These are phyloP conservation scores for Pasiphila rectangulata DNA, from an alignment of 2,888 invertebrate genomes.

Conservation along the genomic window DNA sequence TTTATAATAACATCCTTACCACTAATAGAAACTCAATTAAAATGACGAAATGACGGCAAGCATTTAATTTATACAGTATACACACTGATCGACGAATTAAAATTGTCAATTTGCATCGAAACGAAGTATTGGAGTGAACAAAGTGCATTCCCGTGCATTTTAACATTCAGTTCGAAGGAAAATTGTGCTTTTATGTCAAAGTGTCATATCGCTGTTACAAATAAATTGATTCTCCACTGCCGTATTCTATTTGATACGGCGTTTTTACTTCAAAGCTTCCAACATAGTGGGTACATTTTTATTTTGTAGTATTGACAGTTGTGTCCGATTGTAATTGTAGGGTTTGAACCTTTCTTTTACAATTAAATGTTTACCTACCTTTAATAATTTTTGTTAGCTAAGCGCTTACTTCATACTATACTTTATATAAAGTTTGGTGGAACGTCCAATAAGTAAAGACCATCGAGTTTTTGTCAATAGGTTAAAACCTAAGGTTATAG, in stretches of 20 bases:
- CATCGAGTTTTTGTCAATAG: too few relatives aligned
- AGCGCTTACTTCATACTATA: too few relatives aligned
- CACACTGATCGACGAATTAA: conserved; percentile 21
- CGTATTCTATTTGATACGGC: conserved; percentile 8
- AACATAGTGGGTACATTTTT: not conserved
- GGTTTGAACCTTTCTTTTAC: too few relatives aligned
- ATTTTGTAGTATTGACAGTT: not conserved
- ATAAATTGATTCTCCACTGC: conserved; percentile 12
- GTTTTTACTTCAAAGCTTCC: not conserved
- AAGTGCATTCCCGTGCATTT: conserved; percentile 28
- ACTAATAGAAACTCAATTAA: conserved; percentile 12
- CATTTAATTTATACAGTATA: conserved; percentile 7
- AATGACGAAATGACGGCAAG: conserved; percentile 12
- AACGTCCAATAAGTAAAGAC: too few relatives aligned
- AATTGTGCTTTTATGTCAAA: conserved; percentile 22
- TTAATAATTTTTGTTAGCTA: too few relatives aligned
- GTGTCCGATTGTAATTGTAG: not conserved
- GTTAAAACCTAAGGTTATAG: too few relatives aligned
- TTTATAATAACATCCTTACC: conserved; percentile 10
- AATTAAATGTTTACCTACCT: too few relatives aligned
- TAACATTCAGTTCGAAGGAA: conserved; percentile 16
- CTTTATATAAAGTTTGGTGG: too few relatives aligned
- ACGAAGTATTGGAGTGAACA: conserved; percentile 22
- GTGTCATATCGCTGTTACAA: conserved; percentile 17
- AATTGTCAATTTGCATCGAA: conserved; percentile 25